Conservation (phyloP, 2,888 invertebrate genomes). For the Malthinus flaveolus region DNA sequence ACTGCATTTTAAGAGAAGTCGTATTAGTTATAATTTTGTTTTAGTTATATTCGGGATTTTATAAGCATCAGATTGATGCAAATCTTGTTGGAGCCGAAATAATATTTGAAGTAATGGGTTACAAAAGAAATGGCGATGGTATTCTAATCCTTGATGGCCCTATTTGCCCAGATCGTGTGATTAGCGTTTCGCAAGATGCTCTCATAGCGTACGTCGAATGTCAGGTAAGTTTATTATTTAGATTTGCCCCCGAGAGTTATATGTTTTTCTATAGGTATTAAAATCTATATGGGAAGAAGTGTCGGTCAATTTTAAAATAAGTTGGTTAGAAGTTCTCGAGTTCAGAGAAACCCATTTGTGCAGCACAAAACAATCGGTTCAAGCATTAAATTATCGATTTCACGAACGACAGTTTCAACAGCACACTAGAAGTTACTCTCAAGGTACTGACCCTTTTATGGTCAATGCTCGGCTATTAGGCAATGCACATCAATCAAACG, state of each 20-base stretch:
- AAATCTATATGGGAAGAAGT: slow-evolving; percentile 75
- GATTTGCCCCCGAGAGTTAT: neutral
- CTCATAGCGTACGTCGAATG: slow-evolving; percentile 87
- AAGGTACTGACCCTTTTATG: slow-evolving; percentile 37
- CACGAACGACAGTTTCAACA: slow-evolving; percentile 53
- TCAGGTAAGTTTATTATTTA: slow-evolving; percentile 61
- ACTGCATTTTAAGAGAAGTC: neutral
- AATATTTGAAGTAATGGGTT: slow-evolving; percentile 83
- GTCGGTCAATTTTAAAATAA: slow-evolving; percentile 58
- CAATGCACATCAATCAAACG: slow-evolving; percentile 26
- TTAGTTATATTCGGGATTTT: slow-evolving; percentile 85
- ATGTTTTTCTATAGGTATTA: slow-evolving; percentile 63
- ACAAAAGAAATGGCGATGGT: slow-evolving; percentile 63
- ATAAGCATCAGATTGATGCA: slow-evolving; percentile 83
- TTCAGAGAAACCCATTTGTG: slow-evolving; percentile 63
- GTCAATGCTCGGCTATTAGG: slow-evolving; percentile 37
- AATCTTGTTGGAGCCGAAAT: slow-evolving; percentile 77
- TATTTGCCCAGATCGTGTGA: slow-evolving; percentile 79
- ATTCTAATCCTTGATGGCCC: slow-evolving; percentile 70
- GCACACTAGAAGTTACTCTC: slow-evolving; percentile 37
- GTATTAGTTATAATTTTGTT: slow-evolving; percentile 28
- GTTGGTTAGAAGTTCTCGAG: slow-evolving; percentile 71
- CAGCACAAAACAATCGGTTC: slow-evolving; percentile 58
- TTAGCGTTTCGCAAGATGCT: slow-evolving; percentile 80
- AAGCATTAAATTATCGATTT: slow-evolving; percentile 55